Evolutionary conservation across 2,888 invertebrate species (phyloP), one percentile per base, ranked within the genome.

Genomic region (Caenorhabditis zanzibari): DNA sequence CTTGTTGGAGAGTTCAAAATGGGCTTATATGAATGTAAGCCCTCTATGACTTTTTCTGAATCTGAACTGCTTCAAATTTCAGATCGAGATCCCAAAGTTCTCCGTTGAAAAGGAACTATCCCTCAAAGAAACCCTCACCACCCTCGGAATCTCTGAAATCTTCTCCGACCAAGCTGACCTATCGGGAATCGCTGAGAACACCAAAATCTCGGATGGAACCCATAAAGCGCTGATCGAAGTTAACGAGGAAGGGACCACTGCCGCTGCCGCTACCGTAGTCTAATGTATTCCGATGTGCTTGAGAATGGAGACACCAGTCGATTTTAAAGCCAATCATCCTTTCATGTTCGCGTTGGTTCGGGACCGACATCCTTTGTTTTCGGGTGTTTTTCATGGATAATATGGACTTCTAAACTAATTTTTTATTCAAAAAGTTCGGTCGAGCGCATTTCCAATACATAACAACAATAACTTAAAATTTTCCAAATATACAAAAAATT

Each of bases 161-260:
- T 83, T 85, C 68, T n/a, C 64, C 1, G 75, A 77, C 10, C 19
- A 26, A 0, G 81, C 85, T 4, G 81, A 84, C 44, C 44, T 85
- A 6, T 71, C 71, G 2, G 81, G 80, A 26, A 79, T 85, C 22
- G 61, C 83, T 12, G 26, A 75, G 16, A 41, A 47, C 10, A 54
- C 91, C 41, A 68, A 82, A 9, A 85, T 91, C 32, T 85, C 85
- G n/a, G 85, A 90, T 22, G 90, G 86, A 41, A 58, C 71, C 14
- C 90, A 90, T 58, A 89, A 90, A 71, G 88, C 90, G 2, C 77
- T 89, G 24, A 86, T 90, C 72, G 88, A 90, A 79, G 90, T 90
- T 16, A 80, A 88, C 58, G 89, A 90, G 28, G 63, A 82, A 22
- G 90, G 90, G 12, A 86, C 88, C 3, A 83, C 73, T 28, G 90